Percentiles rank a stretch among this genome's conserved stretches.
These are phyloP conservation scores for Aporophyla lueneburgensis DNA, from an alignment of 2,888 invertebrate genomes.

Conservation along the genomic window DNA sequence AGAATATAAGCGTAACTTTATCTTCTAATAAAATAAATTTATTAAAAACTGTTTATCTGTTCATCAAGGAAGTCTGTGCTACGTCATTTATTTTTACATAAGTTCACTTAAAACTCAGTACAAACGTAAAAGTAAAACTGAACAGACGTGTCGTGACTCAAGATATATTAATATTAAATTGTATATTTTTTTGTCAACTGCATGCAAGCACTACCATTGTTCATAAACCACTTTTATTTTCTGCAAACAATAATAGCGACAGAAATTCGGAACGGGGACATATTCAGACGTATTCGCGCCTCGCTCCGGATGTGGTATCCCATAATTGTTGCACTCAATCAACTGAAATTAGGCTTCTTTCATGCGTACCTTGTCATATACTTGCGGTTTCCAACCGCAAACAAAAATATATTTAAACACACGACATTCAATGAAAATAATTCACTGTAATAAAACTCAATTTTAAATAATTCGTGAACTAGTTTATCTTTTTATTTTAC, in stretches of 20 bases:
- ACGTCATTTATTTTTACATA: conserved; percentile 1
- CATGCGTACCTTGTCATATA: conserved; percentile 70
- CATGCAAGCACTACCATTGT: conserved; percentile 29
- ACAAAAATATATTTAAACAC: conserved; percentile 39
- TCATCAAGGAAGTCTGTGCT: neutral
- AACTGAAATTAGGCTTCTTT: conserved; percentile 75
- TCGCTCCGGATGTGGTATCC: conserved; percentile 84
- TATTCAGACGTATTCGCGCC: conserved; percentile 81
- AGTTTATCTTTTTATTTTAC: conserved; percentile 28
- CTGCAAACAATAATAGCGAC: conserved; percentile 61
- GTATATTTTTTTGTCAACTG: conserved; percentile 39
- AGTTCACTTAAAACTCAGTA: neutral
- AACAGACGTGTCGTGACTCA: conserved; percentile 45
- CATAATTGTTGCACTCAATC: conserved; percentile 78
- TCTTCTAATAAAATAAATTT: neutral
- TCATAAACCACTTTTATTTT: conserved; percentile 43
- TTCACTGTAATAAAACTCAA: conserved; percentile 31
- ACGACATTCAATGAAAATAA: conserved; percentile 35
- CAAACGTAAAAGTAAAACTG: conserved; percentile 4
- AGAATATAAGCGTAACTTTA: neutral
- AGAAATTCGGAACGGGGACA: conserved; percentile 66
- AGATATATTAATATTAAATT: conserved; percentile 4
- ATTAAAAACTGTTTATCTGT: neutral
- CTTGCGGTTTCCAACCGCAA: conserved; percentile 62
- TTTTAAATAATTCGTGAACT: conserved; percentile 31